phyloP scores from a whole-genome alignment of 1,140 invertebrate species.

The Nasonia giraulti region DNA sequence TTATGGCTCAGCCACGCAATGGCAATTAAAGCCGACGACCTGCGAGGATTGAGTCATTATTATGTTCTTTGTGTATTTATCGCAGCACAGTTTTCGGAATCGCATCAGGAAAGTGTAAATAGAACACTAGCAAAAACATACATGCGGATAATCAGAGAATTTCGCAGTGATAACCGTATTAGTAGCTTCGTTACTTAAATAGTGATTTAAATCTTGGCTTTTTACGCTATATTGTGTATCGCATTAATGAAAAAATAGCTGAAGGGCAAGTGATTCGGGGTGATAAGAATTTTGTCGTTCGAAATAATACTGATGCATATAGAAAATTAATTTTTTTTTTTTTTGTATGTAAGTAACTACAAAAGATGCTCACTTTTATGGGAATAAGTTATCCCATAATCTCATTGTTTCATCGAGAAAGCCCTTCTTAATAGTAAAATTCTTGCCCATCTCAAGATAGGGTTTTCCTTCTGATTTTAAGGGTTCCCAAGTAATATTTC shows the following conservation, averaged over 20 bases:
- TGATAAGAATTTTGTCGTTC: too few species aligned
- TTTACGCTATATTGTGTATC: neutral
- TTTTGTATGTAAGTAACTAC: neutral
- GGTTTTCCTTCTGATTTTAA: conserved; percentile 72
- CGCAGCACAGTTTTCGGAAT: too few species aligned
- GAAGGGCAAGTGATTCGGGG: too few species aligned
- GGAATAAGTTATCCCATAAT: conserved; percentile 77
- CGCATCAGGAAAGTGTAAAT: too few species aligned
- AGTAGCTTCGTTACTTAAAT: neutral
- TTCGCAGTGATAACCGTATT: neutral
- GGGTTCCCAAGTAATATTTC: conserved; percentile 73
- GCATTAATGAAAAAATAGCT: neutral
- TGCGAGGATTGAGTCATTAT: too few species aligned
- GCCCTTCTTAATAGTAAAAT: conserved; percentile 70
- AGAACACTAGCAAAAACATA: neutral
- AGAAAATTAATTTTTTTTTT: too few species aligned
- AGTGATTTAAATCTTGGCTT: neutral
- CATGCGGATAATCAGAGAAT: neutral
- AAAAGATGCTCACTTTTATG: conserved; percentile 48
- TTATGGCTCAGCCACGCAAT: neutral
- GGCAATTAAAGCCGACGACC: too few species aligned
- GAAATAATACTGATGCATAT: too few species aligned
- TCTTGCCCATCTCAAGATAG: conserved; percentile 75
- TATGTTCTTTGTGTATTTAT: too few species aligned
- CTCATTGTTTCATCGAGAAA: conserved; percentile 73